These are phyloP conservation scores for Orchestes rusci DNA, from an alignment of 2,888 invertebrate species.

Conservation along the genomic window DNA sequence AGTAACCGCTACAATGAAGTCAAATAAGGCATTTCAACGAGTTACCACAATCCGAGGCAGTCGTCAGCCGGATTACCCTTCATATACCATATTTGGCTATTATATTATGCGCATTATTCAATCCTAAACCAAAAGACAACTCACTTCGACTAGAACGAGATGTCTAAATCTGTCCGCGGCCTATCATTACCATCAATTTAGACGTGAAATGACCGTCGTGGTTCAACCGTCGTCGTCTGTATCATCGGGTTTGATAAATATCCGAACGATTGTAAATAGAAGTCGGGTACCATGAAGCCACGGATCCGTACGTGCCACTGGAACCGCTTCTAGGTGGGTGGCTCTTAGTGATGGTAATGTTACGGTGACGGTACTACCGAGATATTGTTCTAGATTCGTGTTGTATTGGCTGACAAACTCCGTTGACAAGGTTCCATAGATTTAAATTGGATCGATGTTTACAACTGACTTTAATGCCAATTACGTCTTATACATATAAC, in stretches of 20 bases:
- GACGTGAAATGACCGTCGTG: conserved; percentile 15
- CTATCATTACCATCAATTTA: conserved; percentile 15
- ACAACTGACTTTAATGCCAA: too few species aligned
- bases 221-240: conserved; percentile 7
- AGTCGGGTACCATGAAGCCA: conserved; percentile 11
- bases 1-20: too few species aligned
- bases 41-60: too few species aligned
- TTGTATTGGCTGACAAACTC: too few species aligned
- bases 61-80: too few species aligned
- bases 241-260: conserved; percentile 11
- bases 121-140: conserved; percentile 9
- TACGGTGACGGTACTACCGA: too few species aligned
- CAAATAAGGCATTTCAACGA: too few species aligned
- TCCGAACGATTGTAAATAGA: conserved; percentile 15
- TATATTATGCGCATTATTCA: conserved; percentile 15
- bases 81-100: conserved; percentile 9
- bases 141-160: conserved; percentile 11
- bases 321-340: conserved; percentile 19
- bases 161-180: conserved; percentile 18
- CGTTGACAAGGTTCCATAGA: too few species aligned
- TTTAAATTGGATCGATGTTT: too few species aligned
- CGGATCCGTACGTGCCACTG: conserved; percentile 21
- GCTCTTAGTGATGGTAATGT: too few species aligned
- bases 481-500: neutral
- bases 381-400: too few species aligned